Percentiles rank a stretch among this genome's conserved stretches.
These are phyloP conservation scores for Limnephilus marmoratus DNA, from an alignment of 2,888 invertebrate species.

Conservation along the genomic window DNA sequence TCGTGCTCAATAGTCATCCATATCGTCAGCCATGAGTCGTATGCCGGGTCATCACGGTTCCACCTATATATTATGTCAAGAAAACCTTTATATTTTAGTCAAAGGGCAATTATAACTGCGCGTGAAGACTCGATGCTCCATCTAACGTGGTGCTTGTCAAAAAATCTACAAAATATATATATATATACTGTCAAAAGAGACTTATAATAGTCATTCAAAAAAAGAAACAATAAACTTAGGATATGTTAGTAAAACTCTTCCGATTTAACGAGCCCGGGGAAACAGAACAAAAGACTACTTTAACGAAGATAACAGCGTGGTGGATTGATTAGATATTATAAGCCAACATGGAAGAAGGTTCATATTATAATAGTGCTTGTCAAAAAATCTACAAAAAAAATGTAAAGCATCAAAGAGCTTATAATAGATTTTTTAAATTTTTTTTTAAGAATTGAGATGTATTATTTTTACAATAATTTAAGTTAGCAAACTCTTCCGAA, in stretches of 20 bases:
- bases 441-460: neutral
- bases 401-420: neutral
- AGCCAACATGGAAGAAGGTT: constrained; percentile 30
- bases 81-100: neutral
- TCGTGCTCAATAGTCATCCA: constrained; percentile 14
- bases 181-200: neutral
- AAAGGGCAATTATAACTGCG: neutral
- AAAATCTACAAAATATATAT: neutral
- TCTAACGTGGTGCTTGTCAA: constrained; percentile 40
- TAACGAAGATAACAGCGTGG: neutral
- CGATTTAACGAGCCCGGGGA: neutral
- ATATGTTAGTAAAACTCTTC: constrained; percentile 15
- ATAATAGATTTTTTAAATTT: neutral
- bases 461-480: neutral
- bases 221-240: constrained; percentile 26
- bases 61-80: constrained; percentile 5
- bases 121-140: constrained; percentile 40
- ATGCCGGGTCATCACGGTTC: constrained; percentile 31
- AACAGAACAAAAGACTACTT: neutral
- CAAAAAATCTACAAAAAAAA: constrained; percentile 1
- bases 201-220: neutral
- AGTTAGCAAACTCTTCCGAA: neutral
- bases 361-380: neutral
- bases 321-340: constrained; percentile 49
- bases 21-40: constrained; percentile 43